Conservation (phyloP, 2,888 invertebrate species). For the Prosapia bicincta region DNA sequence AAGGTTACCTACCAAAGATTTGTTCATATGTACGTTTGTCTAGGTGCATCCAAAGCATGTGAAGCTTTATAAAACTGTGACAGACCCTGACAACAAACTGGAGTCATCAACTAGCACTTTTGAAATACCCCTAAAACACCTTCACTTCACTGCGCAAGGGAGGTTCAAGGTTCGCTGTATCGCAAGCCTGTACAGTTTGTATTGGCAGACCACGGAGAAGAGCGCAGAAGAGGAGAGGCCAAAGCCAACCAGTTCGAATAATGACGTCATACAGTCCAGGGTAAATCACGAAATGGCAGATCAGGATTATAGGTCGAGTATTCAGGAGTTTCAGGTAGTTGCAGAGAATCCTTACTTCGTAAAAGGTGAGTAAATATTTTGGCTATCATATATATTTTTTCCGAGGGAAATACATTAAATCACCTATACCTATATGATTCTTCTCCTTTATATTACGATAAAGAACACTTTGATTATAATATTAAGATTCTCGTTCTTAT, state of each 20-base stretch:
- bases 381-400: no score
- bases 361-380: neutral
- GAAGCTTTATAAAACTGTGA: constrained; percentile 5
- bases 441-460: no score
- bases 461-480: no score
- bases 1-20: no score
- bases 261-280: neutral
- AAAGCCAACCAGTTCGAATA: constrained; percentile 5
- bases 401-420: no score
- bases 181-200: constrained; percentile 60
- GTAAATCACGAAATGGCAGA: neutral
- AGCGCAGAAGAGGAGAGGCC: constrained; percentile 55
- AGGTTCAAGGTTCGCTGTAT: constrained; percentile 50
- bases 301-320: neutral
- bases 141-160: constrained; percentile 22
- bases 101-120: constrained; percentile 20
- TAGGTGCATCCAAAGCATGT: constrained; percentile 23
- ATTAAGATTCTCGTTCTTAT: no score
- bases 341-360: neutral
- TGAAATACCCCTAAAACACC: constrained; percentile 9
- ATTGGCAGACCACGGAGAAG: constrained; percentile 64
- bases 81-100: constrained; percentile 18
- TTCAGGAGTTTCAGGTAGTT: neutral
- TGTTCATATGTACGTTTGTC: no score
- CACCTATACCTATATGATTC: no score